A percentile compares a stretch with the other conserved stretches of the same genome.
Conservation (phyloP, 1,140 invertebrate genomes). For the Lepidotrigona ventralis region DNA sequence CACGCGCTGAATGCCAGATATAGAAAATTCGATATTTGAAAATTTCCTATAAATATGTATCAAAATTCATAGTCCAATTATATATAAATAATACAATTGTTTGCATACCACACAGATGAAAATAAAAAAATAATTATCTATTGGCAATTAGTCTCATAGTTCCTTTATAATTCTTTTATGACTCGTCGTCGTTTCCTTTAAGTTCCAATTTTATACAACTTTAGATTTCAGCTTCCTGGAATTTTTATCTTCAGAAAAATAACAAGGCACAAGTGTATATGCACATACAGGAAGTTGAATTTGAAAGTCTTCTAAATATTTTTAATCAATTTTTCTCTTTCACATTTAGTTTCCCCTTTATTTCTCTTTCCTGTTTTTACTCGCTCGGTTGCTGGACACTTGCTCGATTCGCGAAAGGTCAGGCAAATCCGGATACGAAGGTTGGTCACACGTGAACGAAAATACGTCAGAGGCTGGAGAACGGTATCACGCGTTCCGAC, state of each 20-base stretch:
- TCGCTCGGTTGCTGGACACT: neutral
- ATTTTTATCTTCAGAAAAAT: neutral
- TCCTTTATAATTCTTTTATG: neutral
- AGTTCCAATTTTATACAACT: neutral
- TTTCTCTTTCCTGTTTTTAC: conserved; percentile 6
- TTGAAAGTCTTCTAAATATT: no score
- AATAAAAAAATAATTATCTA: neutral
- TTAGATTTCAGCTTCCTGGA: neutral
- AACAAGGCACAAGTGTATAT: neutral
- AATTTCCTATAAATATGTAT: no score
- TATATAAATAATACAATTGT: no score
- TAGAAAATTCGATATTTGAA: no score
- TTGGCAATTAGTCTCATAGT: neutral
- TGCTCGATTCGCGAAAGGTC: conserved; percentile 62
- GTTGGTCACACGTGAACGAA: conserved; percentile 57
- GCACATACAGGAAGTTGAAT: no score
- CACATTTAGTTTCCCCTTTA: conserved; percentile 2
- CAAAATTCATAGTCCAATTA: no score
- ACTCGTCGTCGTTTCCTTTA: neutral
- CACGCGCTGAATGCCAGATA: no score
- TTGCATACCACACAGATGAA: no score
- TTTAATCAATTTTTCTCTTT: neutral
- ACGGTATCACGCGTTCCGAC: conserved; percentile 23
- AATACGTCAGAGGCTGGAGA: conserved; percentile 52
- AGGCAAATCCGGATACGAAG: conserved; percentile 65